Evolutionary conservation across 2,113 vertebrate species (phyloP).

Genomic region (Leucoraja erinaceus): DNA sequence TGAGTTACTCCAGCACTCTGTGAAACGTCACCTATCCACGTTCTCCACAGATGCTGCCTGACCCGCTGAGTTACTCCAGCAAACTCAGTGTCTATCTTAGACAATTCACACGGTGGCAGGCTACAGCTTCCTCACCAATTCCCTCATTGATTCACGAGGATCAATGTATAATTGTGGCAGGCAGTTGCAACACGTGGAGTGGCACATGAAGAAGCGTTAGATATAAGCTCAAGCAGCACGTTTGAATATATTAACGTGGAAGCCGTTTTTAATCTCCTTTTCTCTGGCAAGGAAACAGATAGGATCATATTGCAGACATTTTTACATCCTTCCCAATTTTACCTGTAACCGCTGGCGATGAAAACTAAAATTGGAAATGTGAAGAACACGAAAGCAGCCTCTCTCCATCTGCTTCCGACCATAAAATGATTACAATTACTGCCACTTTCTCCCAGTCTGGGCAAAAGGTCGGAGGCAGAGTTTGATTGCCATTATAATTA

Average conservation of each 20-base stretch:
- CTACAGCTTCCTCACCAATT: no score
- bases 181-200: neutral
- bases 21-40: no score
- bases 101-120: neutral
- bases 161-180: conserved; percentile 3
- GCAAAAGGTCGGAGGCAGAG: neutral
- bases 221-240: neutral
- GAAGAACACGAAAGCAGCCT: neutral
- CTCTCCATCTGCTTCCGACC: no score
- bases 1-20: no score
- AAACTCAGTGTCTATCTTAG: no score
- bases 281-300: neutral
- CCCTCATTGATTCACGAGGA: neutral
- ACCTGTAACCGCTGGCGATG: neutral
- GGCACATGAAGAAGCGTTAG: neutral
- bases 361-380: neutral
- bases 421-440: neutral
- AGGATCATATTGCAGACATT: neutral
- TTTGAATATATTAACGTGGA: neutral
- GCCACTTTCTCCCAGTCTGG: neutral
- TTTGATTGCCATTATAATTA: neutral
- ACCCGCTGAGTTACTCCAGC: no score
- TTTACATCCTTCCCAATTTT: neutral
- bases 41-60: no score
- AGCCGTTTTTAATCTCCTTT: neutral